A percentile compares a stretch with the other conserved stretches of the same genome.
Evolutionary conservation across 2,113 vertebrate species (phyloP).

Genomic region (Helogale parvula): DNA sequence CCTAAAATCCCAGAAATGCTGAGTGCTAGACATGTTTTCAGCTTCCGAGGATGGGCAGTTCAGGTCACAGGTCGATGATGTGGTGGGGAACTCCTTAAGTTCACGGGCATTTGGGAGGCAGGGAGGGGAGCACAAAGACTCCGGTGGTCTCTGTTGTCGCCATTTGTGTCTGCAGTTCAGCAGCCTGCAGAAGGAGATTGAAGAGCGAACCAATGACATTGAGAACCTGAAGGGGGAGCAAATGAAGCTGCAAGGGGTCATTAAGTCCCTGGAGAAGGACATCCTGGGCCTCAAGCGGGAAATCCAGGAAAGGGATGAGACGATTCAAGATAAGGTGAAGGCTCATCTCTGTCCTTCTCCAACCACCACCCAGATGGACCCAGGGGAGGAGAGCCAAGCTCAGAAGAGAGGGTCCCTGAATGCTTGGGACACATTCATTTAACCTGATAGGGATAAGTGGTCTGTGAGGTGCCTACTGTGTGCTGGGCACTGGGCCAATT

Average conservation of each 20-base stretch:
- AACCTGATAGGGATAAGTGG: rapidly evolving
- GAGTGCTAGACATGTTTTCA: neutral
- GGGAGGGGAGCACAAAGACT: neutral
- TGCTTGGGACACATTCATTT: neutral
- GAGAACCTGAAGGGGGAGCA: conserved; percentile 89
- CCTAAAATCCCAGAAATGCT: neutral
- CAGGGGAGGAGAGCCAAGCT: neutral
- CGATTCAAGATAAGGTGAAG: conserved; percentile 92
- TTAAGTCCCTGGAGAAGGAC: conserved; percentile 92
- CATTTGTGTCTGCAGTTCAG: conserved; percentile 84
- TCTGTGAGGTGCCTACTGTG: neutral
- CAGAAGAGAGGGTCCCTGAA: neutral
- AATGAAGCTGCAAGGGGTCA: conserved; percentile 88
- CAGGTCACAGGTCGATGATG: neutral
- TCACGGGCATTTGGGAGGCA: neutral
- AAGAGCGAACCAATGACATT: conserved; percentile 86
- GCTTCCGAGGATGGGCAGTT: neutral
- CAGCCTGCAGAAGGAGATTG: conserved; percentile 91
- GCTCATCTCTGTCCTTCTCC: neutral
- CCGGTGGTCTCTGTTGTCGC: neutral
- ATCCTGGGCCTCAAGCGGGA: conserved; percentile 90
- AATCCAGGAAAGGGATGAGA: conserved; percentile 90
- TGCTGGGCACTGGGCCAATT: neutral
- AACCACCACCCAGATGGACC: neutral
- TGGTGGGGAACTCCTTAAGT: neutral